A percentile compares a stretch with the other conserved stretches of the same genome.
These are phyloP conservation scores for Danaus melanippus DNA, from an alignment of 1,140 invertebrate species.

Conservation along the genomic window DNA sequence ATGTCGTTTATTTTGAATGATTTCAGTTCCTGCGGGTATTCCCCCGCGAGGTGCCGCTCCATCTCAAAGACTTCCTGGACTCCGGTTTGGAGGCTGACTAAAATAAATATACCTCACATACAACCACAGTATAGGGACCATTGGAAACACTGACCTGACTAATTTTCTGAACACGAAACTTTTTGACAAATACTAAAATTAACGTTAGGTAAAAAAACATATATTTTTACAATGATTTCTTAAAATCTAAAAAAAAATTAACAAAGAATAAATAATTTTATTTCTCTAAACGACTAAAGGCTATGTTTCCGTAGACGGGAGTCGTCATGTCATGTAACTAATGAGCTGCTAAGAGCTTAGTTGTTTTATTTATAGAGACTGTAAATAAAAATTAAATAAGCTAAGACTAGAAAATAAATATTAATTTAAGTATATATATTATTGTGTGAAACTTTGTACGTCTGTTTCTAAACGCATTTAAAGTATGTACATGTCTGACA, in stretches of 20 bases:
- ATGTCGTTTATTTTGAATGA: constrained; percentile 13
- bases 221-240: too few relatives aligned
- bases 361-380: background rate
- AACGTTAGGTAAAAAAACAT: too few relatives aligned
- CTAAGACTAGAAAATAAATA: constrained; percentile 1
- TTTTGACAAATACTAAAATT: too few relatives aligned
- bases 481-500: too few relatives aligned
- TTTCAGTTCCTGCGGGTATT: constrained; percentile 53
- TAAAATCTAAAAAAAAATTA: too few relatives aligned
- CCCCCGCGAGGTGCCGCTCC: constrained; percentile 43
- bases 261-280: too few relatives aligned
- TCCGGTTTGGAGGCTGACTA: constrained; percentile 47
- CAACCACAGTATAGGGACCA: too few relatives aligned
- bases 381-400: constrained; percentile 4
- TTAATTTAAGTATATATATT: background rate
- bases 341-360: too few relatives aligned
- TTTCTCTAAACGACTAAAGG: too few relatives aligned
- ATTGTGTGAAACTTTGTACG: background rate
- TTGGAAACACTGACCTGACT: background rate
- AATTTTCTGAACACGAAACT: constrained; percentile 1
- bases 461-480: too few relatives aligned
- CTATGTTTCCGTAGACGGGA: too few relatives aligned
- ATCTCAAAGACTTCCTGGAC: constrained; percentile 67
- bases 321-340: too few relatives aligned
- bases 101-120: background rate